These are phyloP conservation scores for Pao palembangensis DNA, from an alignment of 2,113 vertebrate species.

Conservation along the genomic window DNA sequence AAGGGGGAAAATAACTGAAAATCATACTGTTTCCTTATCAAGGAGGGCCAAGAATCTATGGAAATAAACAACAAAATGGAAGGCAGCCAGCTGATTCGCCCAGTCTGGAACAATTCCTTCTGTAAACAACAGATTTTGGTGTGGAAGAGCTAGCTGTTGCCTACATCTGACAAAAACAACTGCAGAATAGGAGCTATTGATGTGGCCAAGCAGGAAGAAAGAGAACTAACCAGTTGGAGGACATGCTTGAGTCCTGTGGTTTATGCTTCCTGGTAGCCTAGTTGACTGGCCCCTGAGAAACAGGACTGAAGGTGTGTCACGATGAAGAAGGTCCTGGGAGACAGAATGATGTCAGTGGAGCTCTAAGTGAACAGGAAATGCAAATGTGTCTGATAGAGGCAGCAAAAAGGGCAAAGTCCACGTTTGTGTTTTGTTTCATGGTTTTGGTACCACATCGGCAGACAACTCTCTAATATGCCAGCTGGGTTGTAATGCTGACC, in stretches of 20 bases:
- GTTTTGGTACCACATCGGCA: neutral
- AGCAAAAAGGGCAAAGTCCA: constrained; percentile 45
- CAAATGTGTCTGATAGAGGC: no score
- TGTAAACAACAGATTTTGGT: no score
- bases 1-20: neutral
- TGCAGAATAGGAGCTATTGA: no score
- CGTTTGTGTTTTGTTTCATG: constrained; percentile 29
- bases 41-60: no score
- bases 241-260: neutral
- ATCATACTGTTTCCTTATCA: neutral
- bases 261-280: neutral
- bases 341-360: constrained; percentile 46
- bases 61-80: no score
- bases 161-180: no score
- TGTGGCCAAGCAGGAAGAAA: neutral
- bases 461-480: no score
- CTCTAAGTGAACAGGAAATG: constrained; percentile 27
- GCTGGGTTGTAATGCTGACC: neutral
- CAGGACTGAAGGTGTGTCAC: constrained; percentile 30
- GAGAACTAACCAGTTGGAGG: neutral
- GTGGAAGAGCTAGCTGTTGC: neutral
- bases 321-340: constrained; percentile 36
- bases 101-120: no score
- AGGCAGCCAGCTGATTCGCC: no score
- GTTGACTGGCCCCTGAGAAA: constrained; percentile 19